Percentiles rank a stretch among this genome's conserved stretches.
Conservation (phyloP, 2,113 vertebrate genomes). For the Podilymbus podiceps region DNA sequence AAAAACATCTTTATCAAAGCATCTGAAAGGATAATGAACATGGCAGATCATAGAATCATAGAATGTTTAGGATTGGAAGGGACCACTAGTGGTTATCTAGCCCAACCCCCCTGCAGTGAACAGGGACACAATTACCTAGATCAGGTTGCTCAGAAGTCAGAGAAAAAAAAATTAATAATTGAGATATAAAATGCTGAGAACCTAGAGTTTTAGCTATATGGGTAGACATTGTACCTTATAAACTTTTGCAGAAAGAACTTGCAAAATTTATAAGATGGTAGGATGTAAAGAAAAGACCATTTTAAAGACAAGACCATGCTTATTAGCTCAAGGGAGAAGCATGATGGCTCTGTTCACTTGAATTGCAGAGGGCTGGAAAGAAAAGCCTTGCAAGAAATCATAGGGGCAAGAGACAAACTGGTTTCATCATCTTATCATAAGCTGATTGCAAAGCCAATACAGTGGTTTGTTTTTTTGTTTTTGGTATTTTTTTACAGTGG, state of each 20-base stretch:
- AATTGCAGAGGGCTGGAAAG: neutral
- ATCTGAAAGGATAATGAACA: neutral
- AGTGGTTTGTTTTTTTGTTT: neutral
- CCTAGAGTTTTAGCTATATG: neutral
- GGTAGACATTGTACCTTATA: neutral
- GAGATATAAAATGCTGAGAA: neutral
- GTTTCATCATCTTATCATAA: neutral
- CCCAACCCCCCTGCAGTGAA: too few relatives aligned
- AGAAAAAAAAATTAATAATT: neutral
- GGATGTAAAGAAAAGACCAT: neutral
- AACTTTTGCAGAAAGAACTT: neutral
- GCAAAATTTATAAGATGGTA: neutral
- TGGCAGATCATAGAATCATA: neutral
- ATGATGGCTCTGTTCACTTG: neutral
- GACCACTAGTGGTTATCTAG: too few relatives aligned
- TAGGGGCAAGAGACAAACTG: neutral
- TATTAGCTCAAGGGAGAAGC: neutral
- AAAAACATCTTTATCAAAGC: neutral
- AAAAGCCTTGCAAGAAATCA: neutral
- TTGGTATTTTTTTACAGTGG: too few relatives aligned
- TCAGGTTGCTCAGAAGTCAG: too few relatives aligned
- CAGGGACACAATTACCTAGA: too few relatives aligned
- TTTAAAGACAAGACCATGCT: neutral
- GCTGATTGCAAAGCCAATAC: accelerated
- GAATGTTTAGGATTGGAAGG: too few relatives aligned